Base-by-base conservation (phyloP, 2,888 invertebrate species). In the Amiota communis region DNA sequence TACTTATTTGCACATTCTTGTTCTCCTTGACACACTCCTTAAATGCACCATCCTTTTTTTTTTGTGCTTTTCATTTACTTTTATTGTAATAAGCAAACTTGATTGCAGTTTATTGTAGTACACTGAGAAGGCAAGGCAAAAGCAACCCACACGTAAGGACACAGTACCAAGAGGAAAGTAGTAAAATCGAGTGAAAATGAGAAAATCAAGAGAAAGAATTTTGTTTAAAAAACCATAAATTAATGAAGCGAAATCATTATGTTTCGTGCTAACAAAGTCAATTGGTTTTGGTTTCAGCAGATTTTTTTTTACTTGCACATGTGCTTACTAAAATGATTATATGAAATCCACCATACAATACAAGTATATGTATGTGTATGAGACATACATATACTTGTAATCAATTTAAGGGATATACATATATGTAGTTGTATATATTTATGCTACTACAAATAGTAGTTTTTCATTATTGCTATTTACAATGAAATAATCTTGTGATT, bases 91-190 rank as follows among this genome's bases (percentile, higher is more conserved):
- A 65, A 65, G 11, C 67, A 56, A 76, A 73, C 70, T 72, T 76
- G 76, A 71, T 76, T 72, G 73, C 49, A 59, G 76, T 76, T 75
- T 76, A 76, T 70, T 53, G 49, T 36, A 47, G 51, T 70, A 65
- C 67, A 48, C 70, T 49, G 64, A 69, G 69, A 76, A 69, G 72
- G n/a, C 56, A n/a, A 68, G 15, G 61, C 17, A 71, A 70, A 71
- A 74, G 71, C 74, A 74, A 77, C 36, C 36, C 36, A 36, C 36
- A 36, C 36, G 6, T 4, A 36, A 4, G 53, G 53, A 51, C 6
- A 6, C 53, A 76, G 76, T 76, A 75, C 67, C 76, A 63, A 72
- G 75, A 72, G 76, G 76, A 63, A 72, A 72, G 65, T 10, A n/a
- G 2, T n/a, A 51, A 51, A 51, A n/a, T n/a, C 36, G 4, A 36